phyloP scores from a whole-genome alignment of 2,797 vertebrate species.

The Galago senegalensis region DNA sequence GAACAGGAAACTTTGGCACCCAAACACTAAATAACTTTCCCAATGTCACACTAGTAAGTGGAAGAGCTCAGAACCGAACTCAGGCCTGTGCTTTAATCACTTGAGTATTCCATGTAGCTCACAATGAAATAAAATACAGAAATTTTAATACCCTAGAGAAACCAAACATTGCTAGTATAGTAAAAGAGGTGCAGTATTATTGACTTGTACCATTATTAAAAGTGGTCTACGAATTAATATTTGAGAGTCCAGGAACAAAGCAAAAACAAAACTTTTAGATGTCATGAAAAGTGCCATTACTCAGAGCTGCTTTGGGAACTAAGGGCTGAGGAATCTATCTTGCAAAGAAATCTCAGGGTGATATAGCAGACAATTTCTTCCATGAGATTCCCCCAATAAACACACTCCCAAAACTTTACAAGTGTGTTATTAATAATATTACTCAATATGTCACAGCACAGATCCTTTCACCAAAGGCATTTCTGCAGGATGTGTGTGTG shows the following conservation, averaged over 20 bases:
- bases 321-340: not conserved
- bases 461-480: not conserved
- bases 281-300: not conserved
- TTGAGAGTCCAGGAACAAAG: not conserved
- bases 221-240: not conserved
- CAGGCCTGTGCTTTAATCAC: not conserved
- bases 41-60: not conserved
- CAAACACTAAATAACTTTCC: constrained; percentile 9
- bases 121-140: not conserved
- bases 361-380: not conserved
- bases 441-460: constrained; percentile 10
- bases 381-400: constrained; percentile 24
- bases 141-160: not conserved
- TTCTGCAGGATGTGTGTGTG: not conserved
- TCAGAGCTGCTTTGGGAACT: not conserved
- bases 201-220: not conserved
- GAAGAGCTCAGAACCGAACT: not conserved
- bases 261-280: not conserved
- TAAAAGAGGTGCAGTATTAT: not conserved
- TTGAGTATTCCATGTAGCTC: not conserved
- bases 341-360: not conserved
- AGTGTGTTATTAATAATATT: not conserved
- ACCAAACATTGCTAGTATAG: not conserved
- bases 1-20: not conserved
- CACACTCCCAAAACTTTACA: not conserved